phyloP scores from a whole-genome alignment of 2,113 vertebrate genomes.

The Burhinus oedicnemus region DNA sequence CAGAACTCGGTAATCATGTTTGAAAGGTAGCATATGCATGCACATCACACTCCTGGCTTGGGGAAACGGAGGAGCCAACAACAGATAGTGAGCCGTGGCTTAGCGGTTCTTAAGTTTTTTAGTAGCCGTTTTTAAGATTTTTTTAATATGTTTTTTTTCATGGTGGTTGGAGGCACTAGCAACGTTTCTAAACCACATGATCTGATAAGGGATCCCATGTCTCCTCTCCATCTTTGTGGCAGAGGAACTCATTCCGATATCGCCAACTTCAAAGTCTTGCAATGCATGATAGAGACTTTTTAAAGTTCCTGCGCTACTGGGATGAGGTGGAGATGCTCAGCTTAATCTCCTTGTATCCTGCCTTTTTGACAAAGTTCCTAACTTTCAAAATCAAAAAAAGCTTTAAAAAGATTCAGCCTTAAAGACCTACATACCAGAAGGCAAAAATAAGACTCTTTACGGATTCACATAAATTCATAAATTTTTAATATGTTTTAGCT shows the following conservation, averaged over 20 bases:
- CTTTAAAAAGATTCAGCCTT: not conserved
- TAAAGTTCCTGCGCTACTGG: not conserved
- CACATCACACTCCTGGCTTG: not conserved
- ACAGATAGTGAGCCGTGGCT: not conserved
- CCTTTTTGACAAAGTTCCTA: not conserved
- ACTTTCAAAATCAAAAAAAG: not conserved
- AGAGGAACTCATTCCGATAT: not conserved
- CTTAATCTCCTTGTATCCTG: not conserved
- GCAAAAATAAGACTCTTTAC: not conserved
- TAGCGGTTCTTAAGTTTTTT: not conserved
- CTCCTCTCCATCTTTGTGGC: not conserved
- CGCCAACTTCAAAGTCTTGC: not conserved
- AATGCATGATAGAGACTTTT: not conserved
- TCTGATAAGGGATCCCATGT: not conserved
- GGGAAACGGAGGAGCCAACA: not conserved
- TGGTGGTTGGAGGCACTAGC: not conserved
- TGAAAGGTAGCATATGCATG: not conserved
- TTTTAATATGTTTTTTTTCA: not conserved
- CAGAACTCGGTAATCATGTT: not conserved
- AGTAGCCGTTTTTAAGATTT: not conserved
- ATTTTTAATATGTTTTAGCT: not conserved
- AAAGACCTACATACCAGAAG: not conserved
- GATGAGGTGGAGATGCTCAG: not conserved
- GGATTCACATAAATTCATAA: not conserved
- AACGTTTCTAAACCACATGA: not conserved